phyloP scores from a whole-genome alignment of 2,797 vertebrate genomes.

The Phalloptychus januarius region DNA sequence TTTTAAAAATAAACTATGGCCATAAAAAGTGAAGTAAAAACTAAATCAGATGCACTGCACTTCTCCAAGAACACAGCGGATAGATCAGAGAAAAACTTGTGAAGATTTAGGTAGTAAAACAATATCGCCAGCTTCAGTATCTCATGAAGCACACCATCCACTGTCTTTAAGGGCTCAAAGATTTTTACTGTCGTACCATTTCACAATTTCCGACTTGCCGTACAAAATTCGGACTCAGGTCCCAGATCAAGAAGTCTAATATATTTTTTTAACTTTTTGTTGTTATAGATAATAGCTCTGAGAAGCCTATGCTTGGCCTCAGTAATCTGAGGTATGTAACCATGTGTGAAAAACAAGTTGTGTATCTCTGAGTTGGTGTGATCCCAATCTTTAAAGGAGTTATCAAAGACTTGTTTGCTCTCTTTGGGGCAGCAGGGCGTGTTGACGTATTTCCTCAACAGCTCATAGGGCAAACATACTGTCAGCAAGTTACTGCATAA shows the following conservation, averaged over 20 bases:
- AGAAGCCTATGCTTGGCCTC: background rate
- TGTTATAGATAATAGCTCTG: background rate
- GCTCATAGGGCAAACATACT: background rate
- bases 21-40: too few species aligned
- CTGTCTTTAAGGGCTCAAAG: background rate
- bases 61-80: background rate
- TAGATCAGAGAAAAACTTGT: background rate
- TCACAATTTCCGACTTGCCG: too few species aligned
- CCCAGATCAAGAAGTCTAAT: too few species aligned
- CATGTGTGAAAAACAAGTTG: background rate
- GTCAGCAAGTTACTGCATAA: constrained; percentile 14
- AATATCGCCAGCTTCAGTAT: background rate
- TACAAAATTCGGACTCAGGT: too few species aligned
- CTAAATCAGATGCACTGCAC: background rate
- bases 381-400: constrained; percentile 17
- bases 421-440: background rate
- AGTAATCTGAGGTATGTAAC: background rate
- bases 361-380: background rate
- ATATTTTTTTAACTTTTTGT: background rate
- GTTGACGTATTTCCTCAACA: background rate
- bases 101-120: background rate
- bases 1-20: background rate
- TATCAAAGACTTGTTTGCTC: background rate
- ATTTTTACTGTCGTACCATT: too few species aligned
- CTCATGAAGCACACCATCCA: background rate